Evolutionary conservation across 2,888 invertebrate species (phyloP).

Genomic region (Omphaloscelis lunosa): DNA sequence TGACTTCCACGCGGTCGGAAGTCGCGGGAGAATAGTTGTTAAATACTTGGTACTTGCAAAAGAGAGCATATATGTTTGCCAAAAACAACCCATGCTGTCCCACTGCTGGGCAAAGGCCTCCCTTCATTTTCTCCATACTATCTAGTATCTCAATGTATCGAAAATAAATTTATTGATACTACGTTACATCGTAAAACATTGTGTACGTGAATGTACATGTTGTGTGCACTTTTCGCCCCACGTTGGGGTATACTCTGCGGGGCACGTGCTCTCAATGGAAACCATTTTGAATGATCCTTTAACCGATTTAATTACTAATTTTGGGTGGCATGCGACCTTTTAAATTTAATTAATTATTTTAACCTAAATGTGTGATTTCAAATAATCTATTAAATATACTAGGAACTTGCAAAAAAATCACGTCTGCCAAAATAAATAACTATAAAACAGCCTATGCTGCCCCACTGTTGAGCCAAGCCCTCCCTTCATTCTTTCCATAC

Average conservation of each 20-base stretch:
- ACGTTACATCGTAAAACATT: slow-evolving; percentile 25
- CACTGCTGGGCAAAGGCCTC: neutral
- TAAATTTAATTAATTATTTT: slow-evolving; percentile 11
- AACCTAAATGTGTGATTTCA: neutral
- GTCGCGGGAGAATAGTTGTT: neutral
- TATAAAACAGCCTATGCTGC: neutral
- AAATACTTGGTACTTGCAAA: neutral
- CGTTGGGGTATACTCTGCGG: slow-evolving; percentile 39
- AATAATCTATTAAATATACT: neutral
- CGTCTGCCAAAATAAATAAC: neutral
- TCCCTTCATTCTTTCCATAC: neutral
- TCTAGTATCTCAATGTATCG: neutral
- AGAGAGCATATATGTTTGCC: neutral
- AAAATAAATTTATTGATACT: neutral
- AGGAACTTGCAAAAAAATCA: neutral
- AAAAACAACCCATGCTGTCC: neutral
- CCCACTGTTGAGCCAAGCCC: neutral
- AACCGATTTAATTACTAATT: slow-evolving; percentile 58
- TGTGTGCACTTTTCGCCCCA: slow-evolving; percentile 46
- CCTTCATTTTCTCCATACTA: neutral
- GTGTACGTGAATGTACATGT: slow-evolving; percentile 49
- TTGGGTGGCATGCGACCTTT: slow-evolving; percentile 36
- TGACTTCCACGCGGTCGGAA: neutral
- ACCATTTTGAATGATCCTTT: slow-evolving; percentile 67
- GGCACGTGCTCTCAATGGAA: slow-evolving; percentile 54